Evolutionary conservation across 2,888 invertebrate species (phyloP).

Genomic region (Microplitis deprimator): DNA sequence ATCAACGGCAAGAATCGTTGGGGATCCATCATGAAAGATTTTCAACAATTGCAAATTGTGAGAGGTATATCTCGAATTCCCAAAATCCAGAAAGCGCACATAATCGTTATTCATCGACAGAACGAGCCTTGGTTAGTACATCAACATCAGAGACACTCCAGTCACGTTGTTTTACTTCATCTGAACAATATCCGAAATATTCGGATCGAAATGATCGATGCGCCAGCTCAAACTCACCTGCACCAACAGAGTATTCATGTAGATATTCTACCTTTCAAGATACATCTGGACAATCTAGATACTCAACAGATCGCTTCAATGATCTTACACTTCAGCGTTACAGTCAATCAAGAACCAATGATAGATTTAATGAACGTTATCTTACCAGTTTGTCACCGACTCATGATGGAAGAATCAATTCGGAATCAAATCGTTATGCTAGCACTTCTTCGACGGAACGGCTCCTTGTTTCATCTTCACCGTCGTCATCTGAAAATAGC

Average conservation of each 20-base stretch:
- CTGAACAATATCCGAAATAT: conserved; percentile 64
- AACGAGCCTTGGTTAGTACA: conserved; percentile 52
- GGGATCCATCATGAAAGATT: conserved; percentile 60
- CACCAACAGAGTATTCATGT: conserved; percentile 51
- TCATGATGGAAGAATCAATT: conserved; percentile 33
- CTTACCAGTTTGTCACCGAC: conserved; percentile 57
- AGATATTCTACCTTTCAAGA: conserved; percentile 62
- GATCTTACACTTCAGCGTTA: conserved; percentile 63
- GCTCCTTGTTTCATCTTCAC: conserved; percentile 62
- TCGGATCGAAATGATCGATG: conserved; percentile 54
- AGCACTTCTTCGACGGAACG: conserved; percentile 61
- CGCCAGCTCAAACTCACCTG: conserved; percentile 59
- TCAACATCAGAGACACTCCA: conserved; percentile 37
- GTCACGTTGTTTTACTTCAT: conserved; percentile 53
- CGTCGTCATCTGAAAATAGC: conserved; percentile 62
- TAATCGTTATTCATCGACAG: conserved; percentile 64
- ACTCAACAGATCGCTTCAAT: conserved; percentile 61
- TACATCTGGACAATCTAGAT: conserved; percentile 56
- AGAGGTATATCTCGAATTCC: conserved; percentile 63
- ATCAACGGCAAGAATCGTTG: conserved; percentile 53
- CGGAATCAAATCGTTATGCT: conserved; percentile 30
- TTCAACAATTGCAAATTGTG: conserved; percentile 53
- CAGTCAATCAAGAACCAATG: conserved; percentile 58
- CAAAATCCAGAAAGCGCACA: conserved; percentile 63
- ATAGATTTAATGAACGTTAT: conserved; percentile 63